Percentiles rank a stretch among this genome's conserved stretches.
These are phyloP conservation scores for Apeltes quadracus DNA, from an alignment of 2,113 vertebrate species.

Conservation along the genomic window DNA sequence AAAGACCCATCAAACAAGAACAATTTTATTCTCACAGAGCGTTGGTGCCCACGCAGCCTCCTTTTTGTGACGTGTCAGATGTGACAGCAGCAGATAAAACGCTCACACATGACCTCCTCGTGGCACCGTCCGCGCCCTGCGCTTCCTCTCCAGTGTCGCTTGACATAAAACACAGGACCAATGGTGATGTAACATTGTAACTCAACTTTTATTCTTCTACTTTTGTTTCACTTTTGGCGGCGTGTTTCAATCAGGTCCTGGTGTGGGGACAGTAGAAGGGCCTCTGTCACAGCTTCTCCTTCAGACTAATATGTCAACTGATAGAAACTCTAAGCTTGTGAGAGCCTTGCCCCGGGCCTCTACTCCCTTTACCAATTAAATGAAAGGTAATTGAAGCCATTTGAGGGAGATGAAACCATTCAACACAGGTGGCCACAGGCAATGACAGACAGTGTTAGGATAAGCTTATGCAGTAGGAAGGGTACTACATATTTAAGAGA, in stretches of 20 bases:
- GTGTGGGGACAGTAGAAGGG: slow-evolving; percentile 49
- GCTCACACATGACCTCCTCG: slow-evolving; percentile 63
- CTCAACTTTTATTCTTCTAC: neutral
- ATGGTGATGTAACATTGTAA: no score
- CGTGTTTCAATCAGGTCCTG: slow-evolving; percentile 31
- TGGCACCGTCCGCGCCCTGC: slow-evolving; percentile 37
- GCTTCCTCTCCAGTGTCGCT: neutral
- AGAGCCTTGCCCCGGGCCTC: slow-evolving; percentile 65
- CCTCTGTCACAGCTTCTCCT: slow-evolving; percentile 60
- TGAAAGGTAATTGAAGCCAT: slow-evolving; percentile 76
- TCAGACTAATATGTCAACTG: slow-evolving; percentile 68
- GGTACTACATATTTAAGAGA: neutral
- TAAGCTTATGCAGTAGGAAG: slow-evolving; percentile 19
- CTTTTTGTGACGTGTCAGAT: no score
- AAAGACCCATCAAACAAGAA: neutral
- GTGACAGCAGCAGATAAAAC: slow-evolving; percentile 77
- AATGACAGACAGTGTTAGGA: slow-evolving; percentile 54
- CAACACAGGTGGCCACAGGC: slow-evolving; percentile 61
- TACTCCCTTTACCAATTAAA: slow-evolving; percentile 70
- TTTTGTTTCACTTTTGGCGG: neutral
- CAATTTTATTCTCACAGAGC: slow-evolving; percentile 1
- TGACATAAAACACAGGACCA: no score
- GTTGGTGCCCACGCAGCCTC: neutral
- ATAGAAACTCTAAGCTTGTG: slow-evolving; percentile 52
- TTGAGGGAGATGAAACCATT: slow-evolving; percentile 76